Base-by-base conservation (phyloP, 2,113 vertebrate species). In the Rostratula benghalensis region DNA sequence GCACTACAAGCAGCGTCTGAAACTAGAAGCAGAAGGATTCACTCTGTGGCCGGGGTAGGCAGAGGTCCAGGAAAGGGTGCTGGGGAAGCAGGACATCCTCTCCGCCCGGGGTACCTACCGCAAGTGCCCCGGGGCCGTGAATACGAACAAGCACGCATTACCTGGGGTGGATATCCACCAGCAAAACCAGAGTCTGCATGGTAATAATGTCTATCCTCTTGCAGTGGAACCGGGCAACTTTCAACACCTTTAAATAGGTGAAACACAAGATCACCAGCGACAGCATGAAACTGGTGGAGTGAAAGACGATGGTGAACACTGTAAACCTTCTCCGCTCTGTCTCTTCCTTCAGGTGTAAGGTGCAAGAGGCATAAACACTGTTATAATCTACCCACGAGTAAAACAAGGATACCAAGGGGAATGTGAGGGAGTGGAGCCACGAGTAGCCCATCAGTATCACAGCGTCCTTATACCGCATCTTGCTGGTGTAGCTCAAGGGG, bases 141-240 rank as follows among this genome's bases (percentile, higher is more conserved):
- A 39, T n/a, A 54, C 3, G 5, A 67, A 56, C 35, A 45, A 5
- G 39, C 43, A 51, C 7, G 1, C 74, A 2, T 96, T 96, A 98
- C 98, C 98, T 98, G 95, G 98, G 98, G 71, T 98, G 98, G 65
- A 99, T 98, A 87, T 98, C 98, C 31, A 98, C 98, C 71, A 99
- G 95, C 95, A 98, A 97, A 69, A 98, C 97, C 64, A 98, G 97
- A 17, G 97, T 98, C 95, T 98, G 98, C 97, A 98, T 98, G 18
- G 98, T 98, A 53, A 98, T 98, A 9, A 98, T 94, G 35, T 98
- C 97, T 74, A 98, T 98, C 97, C 97, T 95, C 95, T 97, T 98
- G 97, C 98, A 98, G 95, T 98, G 98, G 83, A 98, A 98, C 51
- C 98, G 95, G 22, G 98, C 98, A 92, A 98, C 98, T 91, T 96